Conservation (phyloP, 2,797 vertebrate genomes). For the Pygocentrus nattereri region DNA sequence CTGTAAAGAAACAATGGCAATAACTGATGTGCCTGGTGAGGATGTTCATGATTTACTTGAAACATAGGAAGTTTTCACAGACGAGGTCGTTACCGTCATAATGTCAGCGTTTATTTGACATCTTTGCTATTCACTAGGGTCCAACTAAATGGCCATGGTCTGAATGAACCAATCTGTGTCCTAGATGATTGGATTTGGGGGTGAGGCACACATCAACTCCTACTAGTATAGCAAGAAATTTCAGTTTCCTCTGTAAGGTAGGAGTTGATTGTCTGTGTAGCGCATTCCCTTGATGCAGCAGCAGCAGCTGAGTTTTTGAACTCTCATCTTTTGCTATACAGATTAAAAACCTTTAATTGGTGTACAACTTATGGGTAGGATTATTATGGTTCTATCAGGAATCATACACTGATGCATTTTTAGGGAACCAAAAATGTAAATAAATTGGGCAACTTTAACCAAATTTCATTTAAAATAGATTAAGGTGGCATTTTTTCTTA, state of each 20-base stretch:
- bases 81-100: conserved; percentile 47
- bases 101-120: conserved; percentile 37
- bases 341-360: too few relatives aligned
- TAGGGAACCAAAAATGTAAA: not conserved
- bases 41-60: conserved; percentile 41
- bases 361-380: too few relatives aligned
- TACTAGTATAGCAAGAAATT: conserved; percentile 40
- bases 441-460: conserved; percentile 8
- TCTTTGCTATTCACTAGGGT: conserved; percentile 45
- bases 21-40: conserved; percentile 57
- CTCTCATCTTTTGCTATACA: conserved; percentile 45
- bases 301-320: conserved; percentile 55
- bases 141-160: conserved; percentile 64
- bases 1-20: conserved; percentile 46
- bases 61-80: conserved; percentile 37
- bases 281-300: conserved; percentile 59
- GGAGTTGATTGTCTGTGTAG: conserved; percentile 56
- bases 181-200: conserved; percentile 46
- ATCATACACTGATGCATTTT: not conserved
- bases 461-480: not conserved
- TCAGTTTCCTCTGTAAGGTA: conserved; percentile 44
- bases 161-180: conserved; percentile 56
- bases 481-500: not conserved
- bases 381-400: not conserved
- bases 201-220: conserved; percentile 48